Evolutionary conservation across 2,113 vertebrate genomes (phyloP).

Genomic region (Bubo bubo): DNA sequence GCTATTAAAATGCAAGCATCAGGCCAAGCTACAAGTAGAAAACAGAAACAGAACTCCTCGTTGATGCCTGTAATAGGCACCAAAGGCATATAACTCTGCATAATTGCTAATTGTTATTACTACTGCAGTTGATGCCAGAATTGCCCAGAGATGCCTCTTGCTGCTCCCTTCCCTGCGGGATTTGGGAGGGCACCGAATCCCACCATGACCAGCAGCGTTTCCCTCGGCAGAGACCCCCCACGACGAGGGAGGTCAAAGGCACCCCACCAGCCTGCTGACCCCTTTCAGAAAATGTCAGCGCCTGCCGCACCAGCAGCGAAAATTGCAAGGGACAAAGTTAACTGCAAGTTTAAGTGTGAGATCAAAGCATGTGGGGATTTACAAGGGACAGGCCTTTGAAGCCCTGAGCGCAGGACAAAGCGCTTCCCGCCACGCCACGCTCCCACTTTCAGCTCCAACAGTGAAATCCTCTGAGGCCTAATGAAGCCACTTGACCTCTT

Average conservation of each 20-base stretch:
- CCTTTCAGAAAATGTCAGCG: not conserved
- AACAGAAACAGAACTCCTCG: slow-evolving; percentile 31
- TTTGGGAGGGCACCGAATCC: not conserved
- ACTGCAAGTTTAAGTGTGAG: accelerated
- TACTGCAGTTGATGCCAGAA: slow-evolving; percentile 25
- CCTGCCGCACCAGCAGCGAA: accelerated
- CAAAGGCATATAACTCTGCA: slow-evolving; percentile 37
- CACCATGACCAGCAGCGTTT: accelerated
- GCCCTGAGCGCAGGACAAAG: not conserved
- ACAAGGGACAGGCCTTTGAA: not conserved
- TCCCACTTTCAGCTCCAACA: not conserved
- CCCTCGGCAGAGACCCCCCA: not conserved
- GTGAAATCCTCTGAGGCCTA: not conserved
- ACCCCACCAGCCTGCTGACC: accelerated
- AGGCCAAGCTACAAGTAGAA: slow-evolving; percentile 53
- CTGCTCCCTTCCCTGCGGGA: not conserved
- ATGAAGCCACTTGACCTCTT: slow-evolving; percentile 46
- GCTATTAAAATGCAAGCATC: slow-evolving; percentile 29
- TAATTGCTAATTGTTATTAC: slow-evolving; percentile 51
- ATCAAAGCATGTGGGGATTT: accelerated
- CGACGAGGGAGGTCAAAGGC: accelerated
- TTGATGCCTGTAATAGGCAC: slow-evolving; percentile 24
- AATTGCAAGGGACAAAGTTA: not conserved
- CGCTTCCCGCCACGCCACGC: accelerated
- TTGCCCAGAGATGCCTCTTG: not conserved